Evolutionary conservation across 2,113 vertebrate species (phyloP).

Genomic region (Boulengeromyrus knoepffleri): DNA sequence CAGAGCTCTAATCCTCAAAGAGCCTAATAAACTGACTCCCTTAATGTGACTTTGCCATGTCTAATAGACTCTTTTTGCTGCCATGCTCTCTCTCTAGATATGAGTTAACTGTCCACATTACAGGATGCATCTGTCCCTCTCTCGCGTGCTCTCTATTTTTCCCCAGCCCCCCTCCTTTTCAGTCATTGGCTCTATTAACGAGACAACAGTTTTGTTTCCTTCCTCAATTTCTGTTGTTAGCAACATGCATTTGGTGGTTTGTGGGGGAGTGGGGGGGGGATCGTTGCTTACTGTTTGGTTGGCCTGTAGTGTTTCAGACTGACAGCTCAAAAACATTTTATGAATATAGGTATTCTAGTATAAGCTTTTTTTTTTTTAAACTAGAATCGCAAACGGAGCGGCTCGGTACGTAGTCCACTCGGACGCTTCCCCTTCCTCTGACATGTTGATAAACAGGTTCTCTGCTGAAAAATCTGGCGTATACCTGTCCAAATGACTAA

Average conservation of each 20-base stretch:
- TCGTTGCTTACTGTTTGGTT: neutral
- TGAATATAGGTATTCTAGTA: neutral
- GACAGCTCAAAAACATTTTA: neutral
- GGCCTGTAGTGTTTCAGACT: neutral
- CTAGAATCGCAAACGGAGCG: neutral
- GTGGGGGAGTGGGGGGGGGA: neutral
- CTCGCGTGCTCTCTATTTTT: neutral
- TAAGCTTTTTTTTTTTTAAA: neutral
- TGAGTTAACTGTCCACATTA: conserved; percentile 21
- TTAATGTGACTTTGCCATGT: conserved; percentile 37
- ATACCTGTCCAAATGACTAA: neutral
- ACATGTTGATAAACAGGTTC: neutral
- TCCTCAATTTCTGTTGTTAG: neutral
- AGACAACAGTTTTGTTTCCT: neutral
- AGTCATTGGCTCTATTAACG: neutral
- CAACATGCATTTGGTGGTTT: neutral
- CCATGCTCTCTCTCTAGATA: conserved; percentile 13
- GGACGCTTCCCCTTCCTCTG: neutral
- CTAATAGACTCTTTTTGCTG: conserved; percentile 4
- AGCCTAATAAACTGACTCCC: neutral
- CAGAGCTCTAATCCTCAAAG: neutral
- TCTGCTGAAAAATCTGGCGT: neutral
- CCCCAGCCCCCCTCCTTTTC: neutral
- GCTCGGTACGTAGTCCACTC: neutral
- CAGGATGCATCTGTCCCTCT: conserved; percentile 51